Percentiles rank a stretch among this genome's conserved stretches.
Conservation (phyloP, 2,797 vertebrate genomes). For the Tiaroga cobitis region DNA sequence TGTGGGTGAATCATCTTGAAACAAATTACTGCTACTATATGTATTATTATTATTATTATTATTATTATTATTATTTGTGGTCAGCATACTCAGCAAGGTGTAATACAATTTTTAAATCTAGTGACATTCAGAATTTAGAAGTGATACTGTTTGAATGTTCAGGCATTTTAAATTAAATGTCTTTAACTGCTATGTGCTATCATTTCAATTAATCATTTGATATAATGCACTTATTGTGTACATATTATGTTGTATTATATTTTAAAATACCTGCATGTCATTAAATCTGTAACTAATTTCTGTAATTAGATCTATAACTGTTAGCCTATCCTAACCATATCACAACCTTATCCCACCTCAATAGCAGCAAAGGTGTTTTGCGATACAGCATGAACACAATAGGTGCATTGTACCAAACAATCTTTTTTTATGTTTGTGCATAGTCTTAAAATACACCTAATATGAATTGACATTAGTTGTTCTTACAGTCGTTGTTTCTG, state of each 20-base stretch:
- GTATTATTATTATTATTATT: neutral
- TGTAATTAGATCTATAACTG: neutral
- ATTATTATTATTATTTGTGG: neutral
- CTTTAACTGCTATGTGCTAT: neutral
- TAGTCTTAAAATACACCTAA: neutral
- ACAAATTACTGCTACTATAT: slow-evolving; percentile 6
- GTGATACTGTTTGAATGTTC: neutral
- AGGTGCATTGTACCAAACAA: neutral
- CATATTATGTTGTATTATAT: no score
- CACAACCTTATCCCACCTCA: neutral
- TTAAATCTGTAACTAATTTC: neutral
- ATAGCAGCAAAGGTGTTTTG: neutral
- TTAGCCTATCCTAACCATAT: neutral
- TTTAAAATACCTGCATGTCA: neutral
- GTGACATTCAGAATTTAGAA: neutral
- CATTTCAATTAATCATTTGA: neutral
- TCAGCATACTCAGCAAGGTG: neutral
- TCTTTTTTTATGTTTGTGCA: neutral
- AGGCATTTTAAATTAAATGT: neutral
- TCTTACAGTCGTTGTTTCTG: neutral
- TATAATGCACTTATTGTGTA: neutral
- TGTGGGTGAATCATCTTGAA: slow-evolving; percentile 35
- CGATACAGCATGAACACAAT: neutral
- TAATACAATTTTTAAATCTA: neutral
- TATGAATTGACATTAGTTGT: neutral